These are phyloP conservation scores for Lerema accius DNA, from an alignment of 1,140 invertebrate species.

Conservation along the genomic window DNA sequence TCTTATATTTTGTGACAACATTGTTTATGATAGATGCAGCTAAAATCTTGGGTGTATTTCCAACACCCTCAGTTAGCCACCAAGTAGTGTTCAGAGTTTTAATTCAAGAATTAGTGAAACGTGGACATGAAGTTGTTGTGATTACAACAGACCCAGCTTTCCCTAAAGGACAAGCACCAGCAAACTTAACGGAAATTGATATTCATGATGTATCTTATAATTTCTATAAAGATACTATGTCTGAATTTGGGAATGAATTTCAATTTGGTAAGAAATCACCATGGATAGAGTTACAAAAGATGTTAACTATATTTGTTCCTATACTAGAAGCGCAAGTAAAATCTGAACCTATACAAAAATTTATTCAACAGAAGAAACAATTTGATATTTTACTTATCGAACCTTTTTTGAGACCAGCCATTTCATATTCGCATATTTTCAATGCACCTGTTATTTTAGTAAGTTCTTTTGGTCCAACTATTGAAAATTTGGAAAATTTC, in stretches of 20 bases:
- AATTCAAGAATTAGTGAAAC: conserved; percentile 59
- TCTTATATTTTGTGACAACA: not conserved
- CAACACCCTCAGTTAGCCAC: conserved; percentile 80
- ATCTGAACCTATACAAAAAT: conserved; percentile 1
- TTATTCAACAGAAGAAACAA: conserved; percentile 3
- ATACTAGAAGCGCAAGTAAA: conserved; percentile 6
- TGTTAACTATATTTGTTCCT: not conserved
- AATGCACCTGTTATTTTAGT: conserved; percentile 16
- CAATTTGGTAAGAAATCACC: no score
- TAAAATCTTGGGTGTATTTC: conserved; percentile 75
- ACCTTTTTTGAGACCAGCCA: conserved; percentile 7
- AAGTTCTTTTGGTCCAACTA: conserved; percentile 19
- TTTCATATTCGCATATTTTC: conserved; percentile 6
- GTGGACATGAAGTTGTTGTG: conserved; percentile 73
- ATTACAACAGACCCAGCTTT: conserved; percentile 55
- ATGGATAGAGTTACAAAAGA: no score
- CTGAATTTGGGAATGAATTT: no score
- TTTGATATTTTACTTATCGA: conserved; percentile 24
- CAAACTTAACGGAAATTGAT: conserved; percentile 45
- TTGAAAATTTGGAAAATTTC: conserved; percentile 8
- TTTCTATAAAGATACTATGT: no score
- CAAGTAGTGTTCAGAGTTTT: conserved; percentile 77
- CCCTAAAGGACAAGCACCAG: conserved; percentile 36
- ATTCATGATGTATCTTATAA: conserved; percentile 41
- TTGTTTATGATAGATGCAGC: conserved; percentile 31